Evolutionary conservation across 2,113 vertebrate species (phyloP).

Genomic region (Oophaga pumilio): DNA sequence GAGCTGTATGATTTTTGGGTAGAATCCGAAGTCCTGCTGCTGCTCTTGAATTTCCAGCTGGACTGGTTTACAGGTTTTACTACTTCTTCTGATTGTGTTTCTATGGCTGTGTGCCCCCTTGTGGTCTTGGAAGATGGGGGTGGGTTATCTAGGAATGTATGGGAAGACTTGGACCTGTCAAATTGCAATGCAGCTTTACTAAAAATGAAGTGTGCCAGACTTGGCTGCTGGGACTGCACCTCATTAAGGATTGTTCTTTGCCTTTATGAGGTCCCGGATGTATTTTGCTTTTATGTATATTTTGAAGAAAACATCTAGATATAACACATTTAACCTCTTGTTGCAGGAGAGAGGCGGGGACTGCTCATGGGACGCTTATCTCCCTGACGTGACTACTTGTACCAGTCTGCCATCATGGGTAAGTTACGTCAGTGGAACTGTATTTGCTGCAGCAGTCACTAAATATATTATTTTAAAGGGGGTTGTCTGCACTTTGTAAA

Average conservation of each 20-base stretch:
- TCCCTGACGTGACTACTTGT: slow-evolving; percentile 79
- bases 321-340: slow-evolving; percentile 35
- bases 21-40: not conserved
- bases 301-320: not conserved
- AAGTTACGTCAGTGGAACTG: slow-evolving; percentile 59
- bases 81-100: not conserved
- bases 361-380: slow-evolving; percentile 83
- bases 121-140: not conserved
- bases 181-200: not conserved
- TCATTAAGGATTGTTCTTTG: no score
- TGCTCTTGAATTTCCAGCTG: slow-evolving; percentile 23
- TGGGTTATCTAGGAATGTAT: not conserved
- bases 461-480: no score
- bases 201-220: no score
- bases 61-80: slow-evolving; percentile 10
- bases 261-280: not conserved
- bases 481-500: no score
- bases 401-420: slow-evolving; percentile 87
- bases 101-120: not conserved
- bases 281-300: not conserved
- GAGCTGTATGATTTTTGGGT: not conserved
- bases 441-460: not conserved
- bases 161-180: not conserved
- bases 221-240: not conserved
- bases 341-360: slow-evolving; percentile 77